A percentile compares a stretch with the other conserved stretches of the same genome.
These are phyloP conservation scores for Haemorhous mexicanus DNA, from an alignment of 2,113 vertebrate genomes.

Conservation along the genomic window DNA sequence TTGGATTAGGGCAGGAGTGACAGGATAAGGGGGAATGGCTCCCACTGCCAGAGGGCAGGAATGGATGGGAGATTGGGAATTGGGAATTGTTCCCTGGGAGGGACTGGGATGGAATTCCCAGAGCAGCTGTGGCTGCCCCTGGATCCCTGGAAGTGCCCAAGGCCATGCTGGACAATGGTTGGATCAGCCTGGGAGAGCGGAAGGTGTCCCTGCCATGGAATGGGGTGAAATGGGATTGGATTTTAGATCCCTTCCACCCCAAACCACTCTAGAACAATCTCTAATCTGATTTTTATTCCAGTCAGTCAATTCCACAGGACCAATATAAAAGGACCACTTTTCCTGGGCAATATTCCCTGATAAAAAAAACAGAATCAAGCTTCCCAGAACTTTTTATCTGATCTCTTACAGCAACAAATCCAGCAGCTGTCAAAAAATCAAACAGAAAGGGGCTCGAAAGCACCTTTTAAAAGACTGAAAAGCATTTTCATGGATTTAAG, in stretches of 20 bases:
- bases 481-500: constrained; percentile 35
- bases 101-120: accelerated
- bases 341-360: background rate
- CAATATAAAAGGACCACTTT: background rate
- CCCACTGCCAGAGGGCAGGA: background rate
- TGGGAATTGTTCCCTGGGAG: background rate
- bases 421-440: constrained; percentile 52
- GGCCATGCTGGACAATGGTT: accelerated
- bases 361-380: background rate
- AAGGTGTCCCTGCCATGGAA: accelerated
- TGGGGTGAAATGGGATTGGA: accelerated
- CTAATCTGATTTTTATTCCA: background rate
- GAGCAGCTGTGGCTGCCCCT: background rate
- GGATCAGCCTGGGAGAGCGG: accelerated
- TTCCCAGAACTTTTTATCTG: background rate
- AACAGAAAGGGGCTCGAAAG: background rate
- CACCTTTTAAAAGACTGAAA: constrained; percentile 21
- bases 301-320: background rate
- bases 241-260: background rate
- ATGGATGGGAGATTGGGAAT: background rate
- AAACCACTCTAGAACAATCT: background rate
- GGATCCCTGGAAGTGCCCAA: accelerated
- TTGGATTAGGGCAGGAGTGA: background rate
- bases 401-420: background rate
- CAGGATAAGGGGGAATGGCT: background rate